Base-by-base conservation (phyloP, 2,113 vertebrate genomes). In the Sander lucioperca region DNA sequence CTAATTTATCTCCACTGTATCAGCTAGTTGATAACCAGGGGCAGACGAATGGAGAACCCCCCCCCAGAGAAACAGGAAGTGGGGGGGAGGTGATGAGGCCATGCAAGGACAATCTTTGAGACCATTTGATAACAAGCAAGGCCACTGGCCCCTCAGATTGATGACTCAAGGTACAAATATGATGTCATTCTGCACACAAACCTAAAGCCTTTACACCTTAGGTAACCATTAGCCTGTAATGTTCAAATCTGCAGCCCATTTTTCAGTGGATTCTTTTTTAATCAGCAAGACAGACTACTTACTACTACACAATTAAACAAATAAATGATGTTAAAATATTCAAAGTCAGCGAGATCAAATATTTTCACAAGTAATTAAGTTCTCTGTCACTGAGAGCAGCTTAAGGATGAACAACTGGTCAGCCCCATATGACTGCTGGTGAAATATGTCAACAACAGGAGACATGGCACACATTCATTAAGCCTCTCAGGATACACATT, bases 1-100 rank as follows among this genome's bases (percentile, higher is more conserved):
- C 47, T 77, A 54, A 88, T 89, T 83, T 88, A 81, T 88, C 68
- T 74, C 27, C n/a, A 68, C 62, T 73, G 25, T 77, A 84, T 89
- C 85, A 80, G 47, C 70, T 1, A 50, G 61, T 14, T 54, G 70
- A 84, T 88, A 80, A 87, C 64, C 54, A 71, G 62, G 30, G 57
- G 36, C 51, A 51, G 82, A 56, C 21, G 1, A 51, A 74, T 58
- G 48, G 63, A 82, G 77, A 80, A 39, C 2, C 9, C 9, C 7
- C 7, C 36, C 2, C 21, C 18, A 53, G 39, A 73, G 36, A 80
- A 68, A 76, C 73, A 77, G 58, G 76, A 80, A 54, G 47, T 69
- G 27, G 36, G 25, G 25, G 18, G 45, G 23, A 25, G 56, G 57
- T 43, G 62, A 75, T 62, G 76, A 53, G 10, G n/a, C 33, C n/a